phyloP scores from a whole-genome alignment of 2,888 invertebrate genomes.

The Colostygia pectinataria region DNA sequence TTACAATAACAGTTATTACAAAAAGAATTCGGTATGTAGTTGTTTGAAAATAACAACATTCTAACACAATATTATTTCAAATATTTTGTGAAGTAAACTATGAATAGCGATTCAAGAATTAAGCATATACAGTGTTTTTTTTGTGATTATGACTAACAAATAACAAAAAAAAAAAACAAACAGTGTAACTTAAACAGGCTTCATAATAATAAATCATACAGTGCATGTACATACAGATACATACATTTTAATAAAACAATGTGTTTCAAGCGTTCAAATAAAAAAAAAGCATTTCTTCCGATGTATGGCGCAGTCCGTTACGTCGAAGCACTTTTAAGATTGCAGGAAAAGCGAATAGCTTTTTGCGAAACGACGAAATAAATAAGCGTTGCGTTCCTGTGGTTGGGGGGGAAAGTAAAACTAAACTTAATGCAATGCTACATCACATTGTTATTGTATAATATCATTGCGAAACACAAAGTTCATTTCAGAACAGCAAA shows the following conservation, averaged over 20 bases:
- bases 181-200: no score
- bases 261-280: slow-evolving; percentile 14
- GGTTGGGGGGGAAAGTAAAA: slow-evolving; percentile 38
- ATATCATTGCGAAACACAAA: slow-evolving; percentile 15
- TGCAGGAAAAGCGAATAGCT: slow-evolving; percentile 20
- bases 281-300: slow-evolving; percentile 10
- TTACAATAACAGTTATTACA: no score
- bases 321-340: slow-evolving; percentile 17
- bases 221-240: no score
- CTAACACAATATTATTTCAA: no score
- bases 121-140: slow-evolving; percentile 7
- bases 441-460: slow-evolving; percentile 5
- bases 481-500: slow-evolving; percentile 18
- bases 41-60: not conserved
- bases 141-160: no score
- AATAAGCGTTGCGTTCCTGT: slow-evolving; percentile 51
- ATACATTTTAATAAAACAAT: slow-evolving; percentile 1
- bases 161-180: not conserved
- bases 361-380: slow-evolving; percentile 19
- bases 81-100: not conserved
- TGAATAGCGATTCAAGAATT: slow-evolving; percentile 9
- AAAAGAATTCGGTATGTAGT: not conserved
- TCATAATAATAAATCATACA: no score
- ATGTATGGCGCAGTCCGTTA: not conserved
- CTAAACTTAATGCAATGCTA: slow-evolving; percentile 33